These are phyloP conservation scores for Drosophila peninsularis DNA, from an alignment of 2,888 invertebrate genomes.

Conservation along the genomic window DNA sequence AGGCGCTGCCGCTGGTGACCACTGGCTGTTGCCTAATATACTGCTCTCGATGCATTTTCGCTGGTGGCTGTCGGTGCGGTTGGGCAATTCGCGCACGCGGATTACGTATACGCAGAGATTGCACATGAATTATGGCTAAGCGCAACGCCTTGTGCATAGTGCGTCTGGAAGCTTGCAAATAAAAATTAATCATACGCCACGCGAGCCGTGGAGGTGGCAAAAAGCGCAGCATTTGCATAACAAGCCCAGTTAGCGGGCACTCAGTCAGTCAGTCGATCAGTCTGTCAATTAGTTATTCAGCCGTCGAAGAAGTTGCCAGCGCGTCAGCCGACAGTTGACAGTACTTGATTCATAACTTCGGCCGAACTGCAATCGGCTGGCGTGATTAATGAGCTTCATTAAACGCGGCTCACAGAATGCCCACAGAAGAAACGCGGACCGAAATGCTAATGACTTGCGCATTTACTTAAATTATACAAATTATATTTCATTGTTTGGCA, in stretches of 20 bases:
- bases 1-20: conserved; percentile 13
- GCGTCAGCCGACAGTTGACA: conserved; percentile 28
- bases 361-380: conserved; percentile 50
- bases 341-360: conserved; percentile 31
- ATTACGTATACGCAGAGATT: conserved; percentile 41
- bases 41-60: background rate
- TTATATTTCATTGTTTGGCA: conserved; percentile 57
- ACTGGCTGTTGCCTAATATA: background rate
- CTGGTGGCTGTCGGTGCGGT: conserved; percentile 1
- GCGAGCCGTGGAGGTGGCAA: conserved; percentile 28
- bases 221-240: conserved; percentile 36
- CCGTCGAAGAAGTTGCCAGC: conserved; percentile 9
- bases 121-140: conserved; percentile 56
- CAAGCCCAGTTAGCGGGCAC: conserved; percentile 20
- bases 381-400: conserved; percentile 72
- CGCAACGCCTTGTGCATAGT: conserved; percentile 32
- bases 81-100: conserved; percentile 24
- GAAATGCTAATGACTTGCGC: conserved; percentile 39
- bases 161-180: conserved; percentile 36
- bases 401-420: conserved; percentile 40
- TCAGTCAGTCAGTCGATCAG: conserved; percentile 14
- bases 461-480: conserved; percentile 60
- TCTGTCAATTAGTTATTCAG: conserved; percentile 35
- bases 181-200: conserved; percentile 65
- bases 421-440: conserved; percentile 20